These are phyloP conservation scores for Coelopa pilipes DNA, from an alignment of 2,888 invertebrate species.

Conservation along the genomic window DNA sequence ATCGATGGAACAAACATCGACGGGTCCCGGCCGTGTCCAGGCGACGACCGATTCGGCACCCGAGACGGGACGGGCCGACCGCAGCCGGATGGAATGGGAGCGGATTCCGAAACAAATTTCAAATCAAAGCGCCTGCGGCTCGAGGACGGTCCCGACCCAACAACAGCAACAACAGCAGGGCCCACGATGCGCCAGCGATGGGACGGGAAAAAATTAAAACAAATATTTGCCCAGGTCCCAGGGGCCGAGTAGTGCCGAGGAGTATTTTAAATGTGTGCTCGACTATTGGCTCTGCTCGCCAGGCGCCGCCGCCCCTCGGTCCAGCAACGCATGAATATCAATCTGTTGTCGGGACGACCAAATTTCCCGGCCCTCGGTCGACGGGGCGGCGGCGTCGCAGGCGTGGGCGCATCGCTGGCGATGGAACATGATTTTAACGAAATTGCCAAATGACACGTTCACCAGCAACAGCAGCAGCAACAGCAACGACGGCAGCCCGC, in stretches of 20 bases:
- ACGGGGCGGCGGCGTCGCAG: background rate
- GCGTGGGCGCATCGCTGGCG: slow-evolving; percentile 13
- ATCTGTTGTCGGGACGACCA: slow-evolving; percentile 8
- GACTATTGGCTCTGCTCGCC: slow-evolving; percentile 5
- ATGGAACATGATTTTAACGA: slow-evolving; percentile 24
- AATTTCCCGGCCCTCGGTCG: background rate
- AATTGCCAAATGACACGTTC: slow-evolving; percentile 47
- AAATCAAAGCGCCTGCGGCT: slow-evolving; percentile 22
- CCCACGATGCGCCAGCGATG: background rate
- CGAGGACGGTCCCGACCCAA: background rate
- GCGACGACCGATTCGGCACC: background rate
- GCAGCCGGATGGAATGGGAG: background rate
- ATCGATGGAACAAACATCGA: slow-evolving; percentile 1
- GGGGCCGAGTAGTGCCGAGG: background rate
- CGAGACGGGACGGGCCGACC: background rate
- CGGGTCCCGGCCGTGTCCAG: background rate
- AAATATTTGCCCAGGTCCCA: slow-evolving; percentile 18
- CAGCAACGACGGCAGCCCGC: slow-evolving; percentile 21
- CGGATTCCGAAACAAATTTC: slow-evolving; percentile 11
- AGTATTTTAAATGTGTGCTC: background rate
- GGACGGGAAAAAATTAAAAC: background rate
- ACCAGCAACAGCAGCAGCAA: slow-evolving; percentile 32
- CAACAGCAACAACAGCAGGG: slow-evolving; percentile 8
- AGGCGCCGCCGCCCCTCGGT: background rate
- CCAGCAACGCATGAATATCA: slow-evolving; percentile 24